Evolutionary conservation across 2,888 invertebrate species (phyloP).

Genomic region (Pyrgus malvae): DNA sequence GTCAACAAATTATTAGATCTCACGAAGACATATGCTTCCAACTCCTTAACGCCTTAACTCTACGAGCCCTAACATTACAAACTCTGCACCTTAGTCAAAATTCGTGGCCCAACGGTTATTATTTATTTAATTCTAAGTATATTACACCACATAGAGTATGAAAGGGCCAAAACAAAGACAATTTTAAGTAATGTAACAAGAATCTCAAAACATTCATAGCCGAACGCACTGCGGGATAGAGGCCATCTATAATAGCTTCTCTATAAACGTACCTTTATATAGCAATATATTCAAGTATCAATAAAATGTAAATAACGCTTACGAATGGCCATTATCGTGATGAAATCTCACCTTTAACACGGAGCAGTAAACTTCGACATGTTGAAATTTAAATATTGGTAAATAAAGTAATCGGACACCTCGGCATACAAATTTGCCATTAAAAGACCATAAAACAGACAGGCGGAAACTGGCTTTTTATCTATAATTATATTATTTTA

Average conservation of each 20-base stretch:
- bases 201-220: too few species aligned
- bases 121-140: too few species aligned
- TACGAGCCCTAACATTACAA: too few species aligned
- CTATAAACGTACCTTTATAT: background rate
- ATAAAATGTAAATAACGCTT: constrained; percentile 5
- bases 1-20: too few species aligned
- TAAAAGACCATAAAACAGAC: constrained; percentile 17
- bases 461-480: background rate
- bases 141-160: too few species aligned
- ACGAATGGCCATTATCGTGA: background rate
- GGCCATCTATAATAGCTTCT: background rate
- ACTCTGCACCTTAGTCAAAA: too few species aligned
- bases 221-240: too few species aligned
- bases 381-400: constrained; percentile 8
- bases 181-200: too few species aligned
- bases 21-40: too few species aligned
- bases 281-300: background rate
- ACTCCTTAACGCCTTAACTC: too few species aligned
- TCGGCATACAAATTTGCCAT: constrained; percentile 11
- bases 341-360: constrained; percentile 5
- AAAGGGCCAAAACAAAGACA: too few species aligned
- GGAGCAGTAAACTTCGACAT: background rate
- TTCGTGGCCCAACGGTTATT: too few species aligned
- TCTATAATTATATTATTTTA: background rate
- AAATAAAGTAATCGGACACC: constrained; percentile 16